Evolutionary conservation across 2,888 invertebrate genomes (phyloP), one percentile per base, ranked within the genome.

Genomic region (Spodoptera picta): DNA sequence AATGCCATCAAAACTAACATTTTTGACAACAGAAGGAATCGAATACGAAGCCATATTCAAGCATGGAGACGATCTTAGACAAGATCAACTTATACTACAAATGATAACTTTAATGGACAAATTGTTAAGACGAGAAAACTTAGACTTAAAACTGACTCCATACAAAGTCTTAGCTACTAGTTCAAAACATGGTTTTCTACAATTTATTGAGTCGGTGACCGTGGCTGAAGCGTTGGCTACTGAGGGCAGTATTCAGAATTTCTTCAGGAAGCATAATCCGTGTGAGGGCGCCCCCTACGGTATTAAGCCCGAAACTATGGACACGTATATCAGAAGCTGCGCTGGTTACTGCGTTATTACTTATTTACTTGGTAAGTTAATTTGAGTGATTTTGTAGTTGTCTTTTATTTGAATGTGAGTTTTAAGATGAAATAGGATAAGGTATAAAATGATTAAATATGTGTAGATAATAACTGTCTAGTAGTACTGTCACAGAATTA

Each of bases 81-180:
- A 99, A 92, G 99, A 99, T 93, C 99, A 99, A 90, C 95, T 99
- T 1, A 98, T 99, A 68, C 93, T 99, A 51, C 99, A 99, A 94
- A 99, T 99, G 95, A 99, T 99, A 46, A 98, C 98, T 0, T 93
- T 99, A 12, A 99, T 99, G 99, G 99, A 99, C 89, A 98, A 98
- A 89, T 90, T 99, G 59, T 91, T 99, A 73, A 95, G 98, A 47
- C 96, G 98, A 79, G 99, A 99, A 91, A 99, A 99, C 90, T 94
- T 99, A 60, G 99, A 99, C 92, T 95, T 99, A 59, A 99, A 99
- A 84, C 91, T 99, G 65, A 99, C 99, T 0, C 99, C 99, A 0
- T 99, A 99, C 44, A 84, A 85, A 54, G 99, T 99, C 6, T 92
- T 99, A 67, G 99, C 99, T 0, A 99, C 99, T 0, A 98, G 99